Evolutionary conservation across 2,888 invertebrate genomes (phyloP).

Genomic region (Drosophila birchii): DNA sequence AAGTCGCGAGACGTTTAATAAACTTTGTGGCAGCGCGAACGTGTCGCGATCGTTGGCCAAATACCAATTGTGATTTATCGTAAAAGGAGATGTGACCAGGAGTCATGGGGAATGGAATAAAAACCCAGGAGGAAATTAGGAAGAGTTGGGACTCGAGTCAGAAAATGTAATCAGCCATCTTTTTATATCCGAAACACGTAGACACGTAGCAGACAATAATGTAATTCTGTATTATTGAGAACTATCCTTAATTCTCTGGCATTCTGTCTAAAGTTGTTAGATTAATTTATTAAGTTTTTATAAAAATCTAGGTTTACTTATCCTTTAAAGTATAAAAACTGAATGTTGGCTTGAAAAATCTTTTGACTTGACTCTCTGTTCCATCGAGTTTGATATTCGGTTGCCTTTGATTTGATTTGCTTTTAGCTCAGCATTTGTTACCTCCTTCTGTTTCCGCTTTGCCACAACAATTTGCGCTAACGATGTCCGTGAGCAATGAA

Average conservation of each 20-base stretch:
- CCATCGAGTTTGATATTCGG: conserved; percentile 13
- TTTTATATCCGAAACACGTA: conserved; percentile 29
- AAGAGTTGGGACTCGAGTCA: neutral
- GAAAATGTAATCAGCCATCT: conserved; percentile 39
- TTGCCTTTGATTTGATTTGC: conserved; percentile 34
- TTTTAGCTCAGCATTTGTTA: conserved; percentile 49
- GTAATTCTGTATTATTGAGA: neutral
- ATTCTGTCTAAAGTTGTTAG: neutral
- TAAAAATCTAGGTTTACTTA: neutral
- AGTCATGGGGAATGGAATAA: conserved; percentile 1
- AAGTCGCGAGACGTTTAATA: conserved; percentile 79
- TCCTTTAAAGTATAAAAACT: neutral
- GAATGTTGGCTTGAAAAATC: conserved; percentile 30
- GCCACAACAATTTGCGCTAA: conserved; percentile 74
- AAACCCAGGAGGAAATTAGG: neutral
- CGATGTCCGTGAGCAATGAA: conserved; percentile 69
- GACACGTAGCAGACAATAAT: conserved; percentile 6
- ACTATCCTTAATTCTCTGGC: neutral
- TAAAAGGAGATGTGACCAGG: neutral
- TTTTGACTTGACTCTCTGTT: conserved; percentile 1
- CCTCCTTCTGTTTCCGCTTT: conserved; percentile 25
- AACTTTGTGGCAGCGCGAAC: conserved; percentile 66
- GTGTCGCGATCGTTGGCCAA: conserved; percentile 71
- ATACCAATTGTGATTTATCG: conserved; percentile 68
- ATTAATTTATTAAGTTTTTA: neutral